Conservation (phyloP, 2,113 vertebrate genomes). For the human (Homo sapiens) region DNA sequence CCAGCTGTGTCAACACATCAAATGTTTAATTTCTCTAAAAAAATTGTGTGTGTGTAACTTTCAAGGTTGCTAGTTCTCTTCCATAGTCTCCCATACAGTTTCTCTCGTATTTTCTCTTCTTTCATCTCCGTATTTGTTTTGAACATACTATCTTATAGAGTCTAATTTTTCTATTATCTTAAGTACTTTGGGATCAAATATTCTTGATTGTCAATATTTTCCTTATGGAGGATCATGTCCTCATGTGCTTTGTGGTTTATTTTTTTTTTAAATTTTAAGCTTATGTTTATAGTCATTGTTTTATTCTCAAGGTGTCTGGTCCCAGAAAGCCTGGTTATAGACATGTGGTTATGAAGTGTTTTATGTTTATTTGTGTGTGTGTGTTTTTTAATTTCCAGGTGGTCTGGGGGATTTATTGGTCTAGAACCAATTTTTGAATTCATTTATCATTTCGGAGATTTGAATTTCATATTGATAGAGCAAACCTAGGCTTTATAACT, state of each 20-base stretch:
- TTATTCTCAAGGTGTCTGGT: background rate
- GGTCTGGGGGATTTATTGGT: background rate
- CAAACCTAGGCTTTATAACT: background rate
- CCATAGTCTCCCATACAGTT: background rate
- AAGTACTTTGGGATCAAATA: background rate
- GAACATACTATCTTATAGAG: background rate
- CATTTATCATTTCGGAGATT: background rate
- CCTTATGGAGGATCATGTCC: background rate
- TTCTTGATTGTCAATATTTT: background rate
- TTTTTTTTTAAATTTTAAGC: background rate
- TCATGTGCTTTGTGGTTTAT: background rate
- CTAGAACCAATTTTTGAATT: background rate
- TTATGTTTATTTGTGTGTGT: background rate
- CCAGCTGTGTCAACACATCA: background rate
- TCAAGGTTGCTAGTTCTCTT: background rate
- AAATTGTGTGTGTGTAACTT: background rate
- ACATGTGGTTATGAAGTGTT: background rate
- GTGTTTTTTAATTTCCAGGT: background rate
- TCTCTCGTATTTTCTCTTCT: background rate
- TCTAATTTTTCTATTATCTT: background rate
- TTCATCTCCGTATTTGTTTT: background rate
- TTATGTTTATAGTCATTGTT: background rate
- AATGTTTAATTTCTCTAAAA: background rate
- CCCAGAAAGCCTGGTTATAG: background rate
- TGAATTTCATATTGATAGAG: conserved; percentile 1